These are phyloP conservation scores for Lysandra bellargus DNA, from an alignment of 2,888 invertebrate species.

Conservation along the genomic window DNA sequence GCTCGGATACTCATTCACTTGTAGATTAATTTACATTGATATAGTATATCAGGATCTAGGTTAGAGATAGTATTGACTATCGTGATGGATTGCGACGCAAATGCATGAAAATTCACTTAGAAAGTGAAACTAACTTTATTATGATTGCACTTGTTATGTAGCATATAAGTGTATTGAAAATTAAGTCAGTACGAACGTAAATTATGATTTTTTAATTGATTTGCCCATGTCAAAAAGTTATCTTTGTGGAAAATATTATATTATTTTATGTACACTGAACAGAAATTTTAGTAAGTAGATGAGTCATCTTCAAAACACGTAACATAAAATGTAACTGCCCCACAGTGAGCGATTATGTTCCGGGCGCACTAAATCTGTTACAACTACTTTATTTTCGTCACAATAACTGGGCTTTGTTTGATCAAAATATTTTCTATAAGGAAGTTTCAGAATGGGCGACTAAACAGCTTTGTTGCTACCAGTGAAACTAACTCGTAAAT, in stretches of 20 bases:
- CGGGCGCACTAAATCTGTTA: constrained; percentile 32
- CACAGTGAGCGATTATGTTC: constrained; percentile 31
- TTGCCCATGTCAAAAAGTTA: too few species aligned
- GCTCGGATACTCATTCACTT: not conserved
- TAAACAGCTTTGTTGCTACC: not conserved
- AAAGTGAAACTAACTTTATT: not conserved
- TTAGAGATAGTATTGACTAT: not conserved
- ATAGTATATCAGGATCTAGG: not conserved
- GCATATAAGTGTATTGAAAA: not conserved
- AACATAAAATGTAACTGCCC: constrained; percentile 28
- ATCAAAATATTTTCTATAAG: constrained; percentile 32
- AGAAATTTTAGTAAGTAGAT: not conserved
- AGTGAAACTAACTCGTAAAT: not conserved
- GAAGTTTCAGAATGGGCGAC: not conserved
- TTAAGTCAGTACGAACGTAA: too few species aligned
- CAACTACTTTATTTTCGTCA: constrained; percentile 34
- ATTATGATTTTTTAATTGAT: too few species aligned
- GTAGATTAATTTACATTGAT: constrained; percentile 3
- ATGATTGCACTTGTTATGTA: not conserved
- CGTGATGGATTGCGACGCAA: not conserved
- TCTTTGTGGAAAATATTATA: too few species aligned
- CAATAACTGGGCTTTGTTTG: constrained; percentile 34
- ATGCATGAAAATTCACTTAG: not conserved
- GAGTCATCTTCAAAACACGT: not conserved
- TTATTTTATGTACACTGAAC: too few species aligned